These are phyloP conservation scores for Arctia plantaginis DNA, from an alignment of 2,888 invertebrate species.

Conservation along the genomic window DNA sequence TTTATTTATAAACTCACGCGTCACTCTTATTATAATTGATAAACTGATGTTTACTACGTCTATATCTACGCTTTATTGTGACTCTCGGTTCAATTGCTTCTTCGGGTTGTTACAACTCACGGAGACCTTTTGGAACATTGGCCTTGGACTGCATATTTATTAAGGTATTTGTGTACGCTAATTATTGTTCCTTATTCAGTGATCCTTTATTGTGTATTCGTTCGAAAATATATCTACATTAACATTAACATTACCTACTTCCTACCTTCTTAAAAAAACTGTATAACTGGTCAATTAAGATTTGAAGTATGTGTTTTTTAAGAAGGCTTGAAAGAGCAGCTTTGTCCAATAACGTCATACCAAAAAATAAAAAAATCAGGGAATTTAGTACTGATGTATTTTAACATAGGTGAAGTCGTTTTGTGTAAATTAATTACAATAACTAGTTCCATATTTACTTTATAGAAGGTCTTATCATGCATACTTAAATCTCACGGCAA, in stretches of 20 bases:
- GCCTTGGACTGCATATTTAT: slow-evolving; percentile 30
- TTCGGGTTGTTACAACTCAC: slow-evolving; percentile 27
- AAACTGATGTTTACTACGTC: slow-evolving; percentile 67
- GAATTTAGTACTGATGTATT: neutral
- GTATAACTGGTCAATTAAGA: neutral
- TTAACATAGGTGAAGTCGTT: neutral
- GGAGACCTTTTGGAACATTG: slow-evolving; percentile 28
- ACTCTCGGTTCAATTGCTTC: slow-evolving; percentile 33
- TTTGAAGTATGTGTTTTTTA: neutral
- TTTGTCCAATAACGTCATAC: neutral
- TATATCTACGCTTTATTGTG: slow-evolving; percentile 38
- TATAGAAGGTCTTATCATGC: neutral
- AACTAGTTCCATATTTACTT: neutral
- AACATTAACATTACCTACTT: neutral
- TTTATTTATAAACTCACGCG: slow-evolving; percentile 81
- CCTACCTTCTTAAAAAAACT: neutral
- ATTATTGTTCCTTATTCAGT: neutral
- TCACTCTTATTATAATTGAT: slow-evolving; percentile 74
- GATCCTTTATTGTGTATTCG: neutral
- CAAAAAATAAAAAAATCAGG: neutral
- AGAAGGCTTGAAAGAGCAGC: neutral
- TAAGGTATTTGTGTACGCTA: slow-evolving; percentile 35
- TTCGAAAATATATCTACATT: neutral
- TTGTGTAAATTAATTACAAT: neutral
- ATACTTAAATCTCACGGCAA: neutral